Evolutionary conservation across 2,888 invertebrate species (phyloP).

Genomic region (Chloroclysta siterata): DNA sequence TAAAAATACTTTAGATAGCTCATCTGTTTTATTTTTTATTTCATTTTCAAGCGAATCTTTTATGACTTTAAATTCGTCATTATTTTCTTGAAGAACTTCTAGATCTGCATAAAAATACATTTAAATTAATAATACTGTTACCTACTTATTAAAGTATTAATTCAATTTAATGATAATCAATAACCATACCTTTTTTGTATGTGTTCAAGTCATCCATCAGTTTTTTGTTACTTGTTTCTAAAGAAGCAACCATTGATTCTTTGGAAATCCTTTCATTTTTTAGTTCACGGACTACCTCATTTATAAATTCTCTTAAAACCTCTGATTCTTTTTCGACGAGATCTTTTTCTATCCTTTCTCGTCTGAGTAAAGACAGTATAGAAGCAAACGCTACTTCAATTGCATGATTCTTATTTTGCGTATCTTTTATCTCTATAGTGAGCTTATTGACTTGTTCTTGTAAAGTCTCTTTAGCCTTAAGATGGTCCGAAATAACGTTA

Average conservation of each 20-base stretch:
- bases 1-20: slow-evolving; percentile 41
- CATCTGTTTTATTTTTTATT: slow-evolving; percentile 38
- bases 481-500: slow-evolving; percentile 53
- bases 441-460: slow-evolving; percentile 50
- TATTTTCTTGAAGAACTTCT: slow-evolving; percentile 44
- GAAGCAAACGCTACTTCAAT: slow-evolving; percentile 47
- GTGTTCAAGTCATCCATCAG: slow-evolving; percentile 41
- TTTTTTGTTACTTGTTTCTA: slow-evolving; percentile 45
- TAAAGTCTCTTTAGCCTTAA: slow-evolving; percentile 51
- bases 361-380: slow-evolving; percentile 38
- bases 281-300: slow-evolving; percentile 44
- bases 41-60: slow-evolving; percentile 43
- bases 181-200: slow-evolving; percentile 52
- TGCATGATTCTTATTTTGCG: slow-evolving; percentile 46
- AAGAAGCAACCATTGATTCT: slow-evolving; percentile 36
- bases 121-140: slow-evolving; percentile 13
- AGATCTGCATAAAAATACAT: slow-evolving; percentile 46
- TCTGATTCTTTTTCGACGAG: slow-evolving; percentile 42
- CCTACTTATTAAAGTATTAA: neutral
- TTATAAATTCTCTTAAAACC: slow-evolving; percentile 35
- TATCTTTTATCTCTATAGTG: slow-evolving; percentile 34
- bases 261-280: slow-evolving; percentile 34
- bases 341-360: slow-evolving; percentile 42
- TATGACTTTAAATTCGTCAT: slow-evolving; percentile 45
- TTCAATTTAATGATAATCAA: neutral